These are phyloP conservation scores for Rhinophrynus dorsalis DNA, from an alignment of 2,797 vertebrate genomes.

Conservation along the genomic window DNA sequence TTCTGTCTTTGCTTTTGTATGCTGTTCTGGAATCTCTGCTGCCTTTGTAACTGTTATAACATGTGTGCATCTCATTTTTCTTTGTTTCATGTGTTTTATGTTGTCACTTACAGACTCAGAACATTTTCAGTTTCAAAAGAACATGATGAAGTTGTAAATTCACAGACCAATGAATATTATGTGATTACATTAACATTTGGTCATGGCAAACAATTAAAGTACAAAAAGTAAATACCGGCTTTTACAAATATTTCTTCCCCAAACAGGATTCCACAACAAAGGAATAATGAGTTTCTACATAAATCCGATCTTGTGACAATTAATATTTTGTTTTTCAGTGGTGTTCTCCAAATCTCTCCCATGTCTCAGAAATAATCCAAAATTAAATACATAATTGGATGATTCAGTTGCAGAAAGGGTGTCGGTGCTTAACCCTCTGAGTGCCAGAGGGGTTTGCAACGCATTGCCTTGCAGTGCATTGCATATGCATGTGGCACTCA, in stretches of 20 bases:
- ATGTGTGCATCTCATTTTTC: background rate
- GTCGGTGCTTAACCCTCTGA: too few relatives aligned
- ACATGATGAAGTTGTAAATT: background rate
- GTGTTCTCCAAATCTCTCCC: background rate
- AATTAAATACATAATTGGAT: too few relatives aligned
- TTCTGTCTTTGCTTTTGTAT: background rate
- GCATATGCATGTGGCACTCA: too few relatives aligned
- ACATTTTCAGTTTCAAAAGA: background rate
- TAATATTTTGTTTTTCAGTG: background rate
- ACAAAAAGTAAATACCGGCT: background rate
- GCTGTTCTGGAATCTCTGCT: background rate
- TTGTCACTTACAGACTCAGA: background rate
- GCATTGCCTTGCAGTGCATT: too few relatives aligned
- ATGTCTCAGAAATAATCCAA: too few relatives aligned
- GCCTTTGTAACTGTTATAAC: background rate
- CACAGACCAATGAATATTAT: conserved; percentile 1
- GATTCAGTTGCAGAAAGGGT: too few relatives aligned
- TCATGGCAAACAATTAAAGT: conserved; percentile 1
- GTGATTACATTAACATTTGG: background rate
- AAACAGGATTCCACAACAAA: conserved; percentile 3
- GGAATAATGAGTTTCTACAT: background rate
- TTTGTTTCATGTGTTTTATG: background rate
- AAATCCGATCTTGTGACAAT: background rate
- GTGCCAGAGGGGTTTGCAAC: too few relatives aligned
- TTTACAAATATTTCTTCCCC: conserved; percentile 9